Evolutionary conservation across 2,113 vertebrate genomes (phyloP), one percentile per base, ranked within the genome.

Genomic region (Piliocolobus tephrosceles): DNA sequence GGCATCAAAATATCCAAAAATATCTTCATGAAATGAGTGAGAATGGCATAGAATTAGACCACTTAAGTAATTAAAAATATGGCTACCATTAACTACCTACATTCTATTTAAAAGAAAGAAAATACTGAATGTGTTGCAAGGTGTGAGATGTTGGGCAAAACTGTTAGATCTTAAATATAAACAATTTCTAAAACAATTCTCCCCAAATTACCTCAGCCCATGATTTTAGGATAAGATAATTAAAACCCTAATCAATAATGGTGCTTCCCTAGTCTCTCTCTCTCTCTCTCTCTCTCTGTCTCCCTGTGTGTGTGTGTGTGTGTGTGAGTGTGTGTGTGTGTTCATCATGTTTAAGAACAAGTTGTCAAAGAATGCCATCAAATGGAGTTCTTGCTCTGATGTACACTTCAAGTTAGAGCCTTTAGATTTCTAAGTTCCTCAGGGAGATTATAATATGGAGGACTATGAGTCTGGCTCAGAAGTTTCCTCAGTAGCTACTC

Each of bases 91-190:
- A 91, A 38, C 40, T 70, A 75, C 9, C 73, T 70, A 70, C 50
- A 88, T 68, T 96, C 12, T 14, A 83, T 73, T 87, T 84, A 30
- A 86, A 64, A 84, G 38, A 93, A 95, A 47, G 35, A 95, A 88
- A 85, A 94, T 90, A 70, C 8, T 73, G 38, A 91, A 52, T 80
- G 35, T 84, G 16, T 94, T 50, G 57, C 18, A 32, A 87, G n/a
- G 3, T 58, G 1, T 91, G 43, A 78, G 22, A 80, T 55, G 0
- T 22, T 58, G 10, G 12, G 32, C 11, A 93, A 95, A 95, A 85
- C 30, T 91, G 3, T 64, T 93, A 94, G 45, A 75, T 68, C 22
- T 68, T 96, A 73, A 38, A 58, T 68, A 55, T 35, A 78, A 72
- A 38, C 12, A 66, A 23, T 86, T 83, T 43, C 58, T 50, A 38